Evolutionary conservation across 2,797 vertebrate species (phyloP).

Genomic region (Xiphophorus birchmanni): DNA sequence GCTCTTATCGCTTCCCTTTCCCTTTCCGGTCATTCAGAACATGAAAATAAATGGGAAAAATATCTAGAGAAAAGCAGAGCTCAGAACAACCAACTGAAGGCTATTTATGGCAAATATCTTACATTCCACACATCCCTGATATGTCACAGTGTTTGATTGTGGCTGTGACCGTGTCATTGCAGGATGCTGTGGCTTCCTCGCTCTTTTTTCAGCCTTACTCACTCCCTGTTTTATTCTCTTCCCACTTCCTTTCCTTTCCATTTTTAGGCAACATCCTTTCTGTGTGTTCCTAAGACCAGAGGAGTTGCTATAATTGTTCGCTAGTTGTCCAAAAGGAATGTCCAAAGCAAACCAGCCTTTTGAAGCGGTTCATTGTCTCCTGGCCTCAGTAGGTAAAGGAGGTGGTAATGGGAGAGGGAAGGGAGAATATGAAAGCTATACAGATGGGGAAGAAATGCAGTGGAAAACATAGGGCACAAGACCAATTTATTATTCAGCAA

Average conservation of each 20-base stretch:
- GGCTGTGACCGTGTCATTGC: slow-evolving; percentile 58
- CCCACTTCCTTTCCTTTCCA: slow-evolving; percentile 66
- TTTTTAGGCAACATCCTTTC: slow-evolving; percentile 76
- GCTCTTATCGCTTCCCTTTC: slow-evolving; percentile 74
- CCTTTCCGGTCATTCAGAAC: slow-evolving; percentile 78
- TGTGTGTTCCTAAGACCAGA: slow-evolving; percentile 62
- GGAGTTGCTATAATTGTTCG: slow-evolving; percentile 78
- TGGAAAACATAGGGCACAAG: neutral
- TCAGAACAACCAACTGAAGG: slow-evolving; percentile 62
- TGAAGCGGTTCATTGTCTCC: slow-evolving; percentile 81
- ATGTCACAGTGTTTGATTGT: slow-evolving; percentile 49
- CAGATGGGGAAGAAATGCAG: slow-evolving; percentile 28
- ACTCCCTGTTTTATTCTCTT: slow-evolving; percentile 56
- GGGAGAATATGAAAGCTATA: slow-evolving; percentile 1
- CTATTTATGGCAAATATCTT: slow-evolving; percentile 74
- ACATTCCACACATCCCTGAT: slow-evolving; percentile 74
- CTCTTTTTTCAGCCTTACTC: slow-evolving; percentile 58
- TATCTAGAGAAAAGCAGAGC: slow-evolving; percentile 61
- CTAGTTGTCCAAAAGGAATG: slow-evolving; percentile 69
- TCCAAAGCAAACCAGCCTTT: slow-evolving; percentile 71
- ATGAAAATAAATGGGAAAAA: slow-evolving; percentile 50
- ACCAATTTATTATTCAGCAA: neutral
- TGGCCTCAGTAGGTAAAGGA: slow-evolving; percentile 64
- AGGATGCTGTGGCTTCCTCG: slow-evolving; percentile 67
- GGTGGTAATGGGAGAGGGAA: neutral